Evolutionary conservation across 2,888 invertebrate genomes (phyloP).

Genomic region (Lomographa bimaculata): DNA sequence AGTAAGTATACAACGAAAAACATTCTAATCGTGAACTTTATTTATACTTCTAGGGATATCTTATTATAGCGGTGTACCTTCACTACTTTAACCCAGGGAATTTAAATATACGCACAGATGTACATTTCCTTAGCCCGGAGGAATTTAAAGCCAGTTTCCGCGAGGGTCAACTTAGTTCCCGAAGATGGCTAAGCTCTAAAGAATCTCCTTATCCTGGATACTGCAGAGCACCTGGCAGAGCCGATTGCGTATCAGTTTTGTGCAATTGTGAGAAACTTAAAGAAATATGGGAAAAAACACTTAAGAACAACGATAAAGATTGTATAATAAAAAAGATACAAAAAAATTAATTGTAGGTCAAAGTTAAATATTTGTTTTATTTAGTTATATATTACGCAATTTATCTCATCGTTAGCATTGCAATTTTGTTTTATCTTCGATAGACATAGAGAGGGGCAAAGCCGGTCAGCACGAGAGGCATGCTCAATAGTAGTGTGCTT

Average conservation of each 20-base stretch:
- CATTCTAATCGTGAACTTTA: too few relatives aligned
- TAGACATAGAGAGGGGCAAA: too few relatives aligned
- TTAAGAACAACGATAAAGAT: too few relatives aligned
- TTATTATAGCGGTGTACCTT: slow-evolving; percentile 51
- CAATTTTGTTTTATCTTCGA: too few relatives aligned
- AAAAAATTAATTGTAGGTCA: too few relatives aligned
- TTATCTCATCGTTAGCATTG: too few relatives aligned
- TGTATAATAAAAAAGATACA: too few relatives aligned
- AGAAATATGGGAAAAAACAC: slow-evolving; percentile 48
- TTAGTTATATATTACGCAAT: too few relatives aligned
- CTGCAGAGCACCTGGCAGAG: slow-evolving; percentile 62
- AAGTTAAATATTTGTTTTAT: too few relatives aligned
- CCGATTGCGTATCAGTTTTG: slow-evolving; percentile 49
- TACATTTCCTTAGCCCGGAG: slow-evolving; percentile 37
- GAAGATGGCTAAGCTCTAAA: slow-evolving; percentile 56
- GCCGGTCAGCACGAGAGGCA: too few relatives aligned
- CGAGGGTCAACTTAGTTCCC: slow-evolving; percentile 23
- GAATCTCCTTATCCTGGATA: slow-evolving; percentile 72
- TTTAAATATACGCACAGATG: slow-evolving; percentile 43
- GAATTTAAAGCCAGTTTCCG: slow-evolving; percentile 23
- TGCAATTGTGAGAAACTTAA: slow-evolving; percentile 61
- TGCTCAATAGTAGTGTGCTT: too few relatives aligned
- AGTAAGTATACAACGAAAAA: too few relatives aligned
- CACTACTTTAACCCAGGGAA: slow-evolving; percentile 60
- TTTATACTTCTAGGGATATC: slow-evolving; percentile 48